Evolutionary conservation across 2,888 invertebrate species (phyloP).

Genomic region (Hirtodrosophila histrioides): DNA sequence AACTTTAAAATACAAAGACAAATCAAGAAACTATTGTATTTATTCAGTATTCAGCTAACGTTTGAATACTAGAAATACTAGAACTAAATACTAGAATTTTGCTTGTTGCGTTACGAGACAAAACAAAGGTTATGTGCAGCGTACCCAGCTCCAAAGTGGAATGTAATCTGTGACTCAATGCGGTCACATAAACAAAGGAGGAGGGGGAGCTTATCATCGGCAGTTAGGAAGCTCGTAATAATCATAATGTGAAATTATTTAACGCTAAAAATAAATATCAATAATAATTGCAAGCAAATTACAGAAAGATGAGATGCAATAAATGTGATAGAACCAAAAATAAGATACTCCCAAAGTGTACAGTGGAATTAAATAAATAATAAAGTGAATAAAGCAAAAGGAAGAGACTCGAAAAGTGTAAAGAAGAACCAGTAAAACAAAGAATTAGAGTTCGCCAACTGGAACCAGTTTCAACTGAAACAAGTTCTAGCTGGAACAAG

Average conservation of each 20-base stretch:
- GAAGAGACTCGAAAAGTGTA: background rate
- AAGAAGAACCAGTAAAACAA: constrained; percentile 1
- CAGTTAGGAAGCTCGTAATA: constrained; percentile 21
- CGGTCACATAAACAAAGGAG: constrained; percentile 14
- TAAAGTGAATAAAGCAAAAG: too few species aligned
- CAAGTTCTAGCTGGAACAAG: too few species aligned
- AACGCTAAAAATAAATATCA: constrained; percentile 41
- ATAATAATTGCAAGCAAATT: constrained; percentile 66
- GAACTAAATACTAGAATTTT: constrained; percentile 21
- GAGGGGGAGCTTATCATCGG: constrained; percentile 26
- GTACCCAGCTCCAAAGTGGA: constrained; percentile 12
- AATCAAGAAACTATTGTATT: too few species aligned
- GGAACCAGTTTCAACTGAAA: background rate
- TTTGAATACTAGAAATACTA: too few species aligned
- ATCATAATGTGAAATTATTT: constrained; percentile 18
- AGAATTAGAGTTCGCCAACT: constrained; percentile 15
- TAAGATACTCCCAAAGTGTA: background rate
- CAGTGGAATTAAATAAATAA: background rate
- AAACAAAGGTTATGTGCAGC: constrained; percentile 10
- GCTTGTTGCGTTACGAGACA: constrained; percentile 4
- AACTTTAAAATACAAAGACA: background rate
- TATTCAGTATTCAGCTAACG: too few species aligned
- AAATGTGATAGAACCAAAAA: constrained; percentile 10
- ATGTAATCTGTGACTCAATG: constrained; percentile 41
- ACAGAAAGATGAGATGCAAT: constrained; percentile 15